Percentiles rank a stretch among this genome's conserved stretches.
phyloP scores from a whole-genome alignment of 2,797 vertebrate genomes.

The Pseudochaenichthys georgianus region DNA sequence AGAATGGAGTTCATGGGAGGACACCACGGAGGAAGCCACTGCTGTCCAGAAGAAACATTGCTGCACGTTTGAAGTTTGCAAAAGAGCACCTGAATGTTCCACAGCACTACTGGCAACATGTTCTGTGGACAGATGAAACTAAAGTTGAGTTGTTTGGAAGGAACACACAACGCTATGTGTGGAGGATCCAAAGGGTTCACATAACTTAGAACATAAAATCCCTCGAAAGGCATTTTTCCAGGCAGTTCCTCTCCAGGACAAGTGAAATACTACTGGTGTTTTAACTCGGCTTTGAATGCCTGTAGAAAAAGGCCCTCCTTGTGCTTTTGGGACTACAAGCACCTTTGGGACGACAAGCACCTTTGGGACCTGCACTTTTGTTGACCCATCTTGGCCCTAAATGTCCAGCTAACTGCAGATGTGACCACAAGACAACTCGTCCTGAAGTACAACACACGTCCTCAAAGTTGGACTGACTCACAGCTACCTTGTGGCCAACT shows the following conservation, averaged over 20 bases:
- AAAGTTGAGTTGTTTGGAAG: too few species aligned
- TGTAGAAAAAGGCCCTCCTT: constrained; percentile 7
- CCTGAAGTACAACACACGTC: constrained; percentile 32
- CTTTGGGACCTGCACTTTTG: constrained; percentile 10
- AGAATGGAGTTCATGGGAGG: too few species aligned
- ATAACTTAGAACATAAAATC: neutral
- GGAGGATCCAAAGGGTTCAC: too few species aligned
- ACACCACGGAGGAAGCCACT: too few species aligned
- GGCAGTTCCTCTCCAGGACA: neutral
- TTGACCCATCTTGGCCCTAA: constrained; percentile 36
- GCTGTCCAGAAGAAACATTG: too few species aligned
- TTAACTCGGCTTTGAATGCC: constrained; percentile 16
- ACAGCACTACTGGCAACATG: too few species aligned
- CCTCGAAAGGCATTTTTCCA: neutral
- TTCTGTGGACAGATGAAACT: too few species aligned
- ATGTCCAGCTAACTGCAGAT: constrained; percentile 41
- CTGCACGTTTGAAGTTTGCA: too few species aligned
- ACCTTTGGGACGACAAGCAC: too few species aligned
- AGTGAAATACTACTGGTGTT: neutral
- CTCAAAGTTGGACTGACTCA: constrained; percentile 13
- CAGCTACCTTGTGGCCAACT: constrained; percentile 62
- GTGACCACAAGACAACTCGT: constrained; percentile 37
- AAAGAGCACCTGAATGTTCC: too few species aligned
- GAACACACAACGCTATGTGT: too few species aligned
- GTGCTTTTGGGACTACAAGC: constrained; percentile 6